Conservation (phyloP, 2,888 invertebrate genomes). For the Subacronicta megacephala region DNA sequence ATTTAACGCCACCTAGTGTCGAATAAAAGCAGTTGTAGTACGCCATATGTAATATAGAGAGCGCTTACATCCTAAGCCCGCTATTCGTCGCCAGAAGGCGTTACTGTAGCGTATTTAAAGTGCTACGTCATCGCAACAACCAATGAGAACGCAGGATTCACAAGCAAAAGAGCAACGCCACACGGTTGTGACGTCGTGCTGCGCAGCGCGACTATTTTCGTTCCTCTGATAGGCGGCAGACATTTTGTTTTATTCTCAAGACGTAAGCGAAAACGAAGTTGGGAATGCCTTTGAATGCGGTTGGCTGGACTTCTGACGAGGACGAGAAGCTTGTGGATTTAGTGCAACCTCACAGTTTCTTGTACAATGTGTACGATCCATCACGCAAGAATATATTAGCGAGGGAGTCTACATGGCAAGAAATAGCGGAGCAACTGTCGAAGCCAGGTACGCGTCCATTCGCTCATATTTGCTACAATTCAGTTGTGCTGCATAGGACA, state of each 20-base stretch:
- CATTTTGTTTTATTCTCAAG: slow-evolving; percentile 81
- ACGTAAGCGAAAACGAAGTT: slow-evolving; percentile 60
- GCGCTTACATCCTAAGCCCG: neutral
- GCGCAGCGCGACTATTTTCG: slow-evolving; percentile 83
- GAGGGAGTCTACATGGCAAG: slow-evolving; percentile 81
- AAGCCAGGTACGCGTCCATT: slow-evolving; percentile 77
- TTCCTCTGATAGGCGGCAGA: slow-evolving; percentile 82
- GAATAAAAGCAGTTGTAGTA: slow-evolving; percentile 11
- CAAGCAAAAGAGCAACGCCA: slow-evolving; percentile 60
- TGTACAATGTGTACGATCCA: slow-evolving; percentile 79
- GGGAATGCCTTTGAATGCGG: slow-evolving; percentile 83
- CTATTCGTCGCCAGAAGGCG: slow-evolving; percentile 57
- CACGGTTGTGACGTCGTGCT: slow-evolving; percentile 78
- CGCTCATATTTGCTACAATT: slow-evolving; percentile 39
- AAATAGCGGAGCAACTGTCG: slow-evolving; percentile 77
- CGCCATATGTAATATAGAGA: neutral
- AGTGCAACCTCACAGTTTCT: slow-evolving; percentile 79
- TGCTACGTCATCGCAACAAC: slow-evolving; percentile 50
- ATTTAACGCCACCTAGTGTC: slow-evolving; percentile 49
- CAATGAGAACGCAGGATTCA: slow-evolving; percentile 66
- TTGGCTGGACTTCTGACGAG: slow-evolving; percentile 81
- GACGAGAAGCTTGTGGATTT: slow-evolving; percentile 80
- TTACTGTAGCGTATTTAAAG: neutral
- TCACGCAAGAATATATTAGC: slow-evolving; percentile 82
- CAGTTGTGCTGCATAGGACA: slow-evolving; percentile 66